phyloP scores from a whole-genome alignment of 2,888 invertebrate species.

The Eupithecia dodoneata region DNA sequence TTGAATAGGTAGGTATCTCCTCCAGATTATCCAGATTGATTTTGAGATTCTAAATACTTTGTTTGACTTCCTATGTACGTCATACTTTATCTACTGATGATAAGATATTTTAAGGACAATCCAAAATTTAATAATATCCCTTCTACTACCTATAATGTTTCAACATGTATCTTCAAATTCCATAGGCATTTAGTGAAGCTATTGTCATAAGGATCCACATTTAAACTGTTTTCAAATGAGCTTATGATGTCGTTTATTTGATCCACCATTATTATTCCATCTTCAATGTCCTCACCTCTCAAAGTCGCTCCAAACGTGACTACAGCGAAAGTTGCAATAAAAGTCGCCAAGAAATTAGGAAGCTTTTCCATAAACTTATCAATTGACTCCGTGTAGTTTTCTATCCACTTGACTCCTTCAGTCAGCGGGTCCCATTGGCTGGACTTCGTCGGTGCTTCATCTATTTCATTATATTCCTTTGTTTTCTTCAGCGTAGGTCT shows the following conservation, averaged over 20 bases:
- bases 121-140: neutral
- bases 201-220: no score
- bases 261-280: neutral
- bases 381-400: constrained; percentile 80
- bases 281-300: constrained; percentile 75
- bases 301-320: constrained; percentile 86
- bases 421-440: constrained; percentile 81
- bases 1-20: neutral
- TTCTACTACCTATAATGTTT: no score
- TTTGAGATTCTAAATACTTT: no score
- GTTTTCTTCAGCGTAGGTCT: constrained; percentile 34
- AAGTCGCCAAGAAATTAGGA: constrained; percentile 81
- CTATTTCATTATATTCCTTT: neutral
- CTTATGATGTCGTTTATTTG: neutral
- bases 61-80: neutral
- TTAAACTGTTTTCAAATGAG: neutral
- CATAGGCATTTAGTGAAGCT: no score
- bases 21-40: no score
- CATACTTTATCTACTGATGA: neutral
- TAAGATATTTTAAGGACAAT: neutral
- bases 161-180: no score
- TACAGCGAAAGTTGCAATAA: constrained; percentile 84
- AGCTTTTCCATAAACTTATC: constrained; percentile 83
- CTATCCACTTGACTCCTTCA: constrained; percentile 85
- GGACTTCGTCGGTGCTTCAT: constrained; percentile 38